Base-by-base conservation (phyloP, 2,797 vertebrate genomes). In the Macropodus opercularis region DNA sequence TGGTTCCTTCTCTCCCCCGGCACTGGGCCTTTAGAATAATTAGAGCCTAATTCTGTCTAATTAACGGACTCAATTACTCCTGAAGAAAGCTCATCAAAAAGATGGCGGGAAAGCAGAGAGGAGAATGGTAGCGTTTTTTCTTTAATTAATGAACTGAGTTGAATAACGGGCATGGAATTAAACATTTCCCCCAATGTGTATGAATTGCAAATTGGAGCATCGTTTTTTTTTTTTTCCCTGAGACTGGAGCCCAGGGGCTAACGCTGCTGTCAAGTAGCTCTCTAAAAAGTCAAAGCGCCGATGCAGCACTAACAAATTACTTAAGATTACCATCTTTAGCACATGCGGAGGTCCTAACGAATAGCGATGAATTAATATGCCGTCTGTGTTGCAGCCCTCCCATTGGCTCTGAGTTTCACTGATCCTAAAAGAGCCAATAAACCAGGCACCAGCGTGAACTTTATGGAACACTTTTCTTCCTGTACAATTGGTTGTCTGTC, bases 51-150 rank as follows among this genome's bases (percentile, higher is more conserved):
- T 93, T 93, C 90, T 89, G 87, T 92, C 89, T 93, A 92, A 93
- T 93, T 93, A 93, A 92, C 87, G 90, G 90, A 89, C 89, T 93
- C 90, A 90, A 93, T 93, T 91, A 91, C 90, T 91, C 87, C 90
- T 91, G 89, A 90, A 91, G 89, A 92, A 92, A 92, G 87, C 92
- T 92, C 91, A 93, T 93, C 90, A 89, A 86, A 90, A 90, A 91
- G 86, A 91, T 91, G 89, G 88, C 77, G 89, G 83, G 90, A 90
- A 90, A 86, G 88, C 84, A 73, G 85, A 82, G 90, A 87, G 63
- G 81, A 88, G 88, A 90, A 90, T 83, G 80, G 77, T 71, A 74
- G 77, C 51, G 63, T 86, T 87, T 89, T 92, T 92, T 89, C 85
- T 86, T 90, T 91, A 92, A 90, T 93, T 92, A 93, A 93, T 92